Evolutionary conservation across 2,888 invertebrate genomes (phyloP).

Genomic region (Thumatha senex): DNA sequence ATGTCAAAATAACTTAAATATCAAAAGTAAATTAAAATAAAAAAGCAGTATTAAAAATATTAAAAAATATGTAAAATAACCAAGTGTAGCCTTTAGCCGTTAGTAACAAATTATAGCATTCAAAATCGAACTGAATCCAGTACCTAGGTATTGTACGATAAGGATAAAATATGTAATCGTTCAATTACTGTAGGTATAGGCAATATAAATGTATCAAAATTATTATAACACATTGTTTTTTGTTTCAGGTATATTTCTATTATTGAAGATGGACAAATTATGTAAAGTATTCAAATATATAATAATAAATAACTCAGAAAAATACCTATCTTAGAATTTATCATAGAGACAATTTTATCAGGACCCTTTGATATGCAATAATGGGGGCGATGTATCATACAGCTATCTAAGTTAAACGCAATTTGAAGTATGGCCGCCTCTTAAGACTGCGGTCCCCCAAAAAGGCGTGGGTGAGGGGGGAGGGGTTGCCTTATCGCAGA

Average conservation of each 20-base stretch:
- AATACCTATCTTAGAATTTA: conserved; percentile 51
- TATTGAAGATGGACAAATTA: conserved; percentile 21
- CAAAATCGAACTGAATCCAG: no score
- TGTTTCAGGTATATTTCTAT: conserved; percentile 55
- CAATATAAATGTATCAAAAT: no score
- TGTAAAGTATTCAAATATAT: no score
- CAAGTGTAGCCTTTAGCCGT: no score
- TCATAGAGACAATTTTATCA: conserved; percentile 67
- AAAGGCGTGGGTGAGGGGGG: conserved; percentile 46
- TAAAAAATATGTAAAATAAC: no score
- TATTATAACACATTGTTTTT: conserved; percentile 6
- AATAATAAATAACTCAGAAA: conserved; percentile 24
- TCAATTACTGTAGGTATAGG: no score
- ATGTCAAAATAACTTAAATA: no score
- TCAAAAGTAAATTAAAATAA: no score
- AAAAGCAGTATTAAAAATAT: no score
- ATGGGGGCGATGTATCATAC: conserved; percentile 79
- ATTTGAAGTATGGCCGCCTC: conserved; percentile 81
- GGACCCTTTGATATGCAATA: conserved; percentile 78
- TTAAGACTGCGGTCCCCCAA: conserved; percentile 75
- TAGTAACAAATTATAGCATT: no score
- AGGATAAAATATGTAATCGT: no score
- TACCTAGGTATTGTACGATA: no score
- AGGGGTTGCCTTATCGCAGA: conserved; percentile 76
- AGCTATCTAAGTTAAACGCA: conserved; percentile 81